Evolutionary conservation across 2,888 invertebrate genomes (phyloP), one percentile per base, ranked within the genome.

Genomic region (Nycteola revayana): DNA sequence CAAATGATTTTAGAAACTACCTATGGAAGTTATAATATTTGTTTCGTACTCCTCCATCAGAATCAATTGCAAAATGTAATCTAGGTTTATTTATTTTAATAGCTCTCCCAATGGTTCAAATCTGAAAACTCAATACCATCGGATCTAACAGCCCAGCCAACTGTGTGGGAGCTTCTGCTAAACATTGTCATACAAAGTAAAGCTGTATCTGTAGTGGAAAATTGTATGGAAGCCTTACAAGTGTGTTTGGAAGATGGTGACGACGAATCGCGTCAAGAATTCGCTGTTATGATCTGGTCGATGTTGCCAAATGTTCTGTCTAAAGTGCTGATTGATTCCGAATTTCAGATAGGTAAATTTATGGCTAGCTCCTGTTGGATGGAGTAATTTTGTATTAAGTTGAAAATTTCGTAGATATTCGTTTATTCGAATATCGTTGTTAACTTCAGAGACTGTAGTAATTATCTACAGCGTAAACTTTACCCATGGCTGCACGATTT

Each of bases 61-160:
- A n/a, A n/a, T n/a, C n/a, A n/a, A n/a, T n/a, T n/a, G 2, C 7
- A 21, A 21, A 21, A 21, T 21, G 21, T n/a, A 21, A 21, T 23
- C 2, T 14, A n/a, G n/a, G n/a, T 14, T 14, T 14, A 2, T 14
- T 14, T 14, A 23, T 60, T 66, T 11, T 34, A n/a, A n/a, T n/a
- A 87, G 88, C 46, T 87, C 8, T 74, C 81, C 3, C 73, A 84
- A 64, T 87, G 88, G 88, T 61, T 88, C 0, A 73, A 75, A 56
- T 63, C 43, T 0, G 86, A 86, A 57, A 73, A 78, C 28, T 55
- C 64, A 0, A 36, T 88, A n/a, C 87, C 87, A 3, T 49, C 62
- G 1, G 83, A 81, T 6, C 60, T 88, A 7, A 66, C 70, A 35
- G 56, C 62, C 7, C 68, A 80, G 10, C 67, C 75, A 0, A 32